Evolutionary conservation across 2,113 vertebrate species (phyloP).

Genomic region (Alaudala cheleensis): DNA sequence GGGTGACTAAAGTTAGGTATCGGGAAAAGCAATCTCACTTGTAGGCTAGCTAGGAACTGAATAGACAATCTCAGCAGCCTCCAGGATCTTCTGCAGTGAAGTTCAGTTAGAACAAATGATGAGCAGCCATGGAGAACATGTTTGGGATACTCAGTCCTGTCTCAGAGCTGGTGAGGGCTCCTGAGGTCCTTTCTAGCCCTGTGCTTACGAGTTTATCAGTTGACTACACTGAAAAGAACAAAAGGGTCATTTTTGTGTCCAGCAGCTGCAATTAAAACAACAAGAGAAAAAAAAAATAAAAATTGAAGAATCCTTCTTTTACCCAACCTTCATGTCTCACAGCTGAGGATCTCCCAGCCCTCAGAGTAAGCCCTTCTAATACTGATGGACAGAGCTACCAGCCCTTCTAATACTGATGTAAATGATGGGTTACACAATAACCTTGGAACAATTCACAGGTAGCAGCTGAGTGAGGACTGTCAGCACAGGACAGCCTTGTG

Average conservation of each 20-base stretch:
- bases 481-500: background rate
- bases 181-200: background rate
- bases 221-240: background rate
- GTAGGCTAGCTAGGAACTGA: constrained; percentile 4
- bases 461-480: background rate
- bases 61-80: background rate
- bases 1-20: background rate
- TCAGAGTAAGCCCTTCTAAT: background rate
- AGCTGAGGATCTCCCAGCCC: background rate
- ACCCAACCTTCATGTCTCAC: background rate
- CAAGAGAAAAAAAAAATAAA: background rate
- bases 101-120: background rate
- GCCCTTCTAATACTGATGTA: constrained; percentile 1
- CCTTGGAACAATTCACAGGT: background rate
- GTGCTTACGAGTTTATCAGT: background rate
- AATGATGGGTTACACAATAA: background rate
- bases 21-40: constrained; percentile 8
- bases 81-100: background rate
- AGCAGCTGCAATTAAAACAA: constrained; percentile 13
- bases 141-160: background rate
- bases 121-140: background rate
- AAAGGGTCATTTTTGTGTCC: background rate
- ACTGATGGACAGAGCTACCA: background rate
- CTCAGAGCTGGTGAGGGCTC: background rate
- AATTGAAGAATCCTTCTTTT: background rate